These are phyloP conservation scores for Platyura marginata DNA, from an alignment of 1,140 invertebrate species.

Conservation along the genomic window DNA sequence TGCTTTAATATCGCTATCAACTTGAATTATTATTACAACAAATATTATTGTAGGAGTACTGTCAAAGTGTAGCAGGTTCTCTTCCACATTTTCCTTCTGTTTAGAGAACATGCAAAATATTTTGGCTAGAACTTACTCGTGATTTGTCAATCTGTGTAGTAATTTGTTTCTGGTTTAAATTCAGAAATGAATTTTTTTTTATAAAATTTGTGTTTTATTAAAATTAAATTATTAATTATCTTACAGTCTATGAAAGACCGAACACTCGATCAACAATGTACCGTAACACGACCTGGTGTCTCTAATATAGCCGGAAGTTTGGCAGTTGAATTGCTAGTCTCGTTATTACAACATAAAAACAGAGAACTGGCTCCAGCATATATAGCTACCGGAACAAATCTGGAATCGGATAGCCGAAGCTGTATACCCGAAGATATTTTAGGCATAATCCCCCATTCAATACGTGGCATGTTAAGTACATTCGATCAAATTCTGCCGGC, in stretches of 20 bases:
- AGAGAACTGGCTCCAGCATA: slow-evolving; percentile 44
- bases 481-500: slow-evolving; percentile 67
- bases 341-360: slow-evolving; percentile 67
- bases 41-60: too few relatives aligned
- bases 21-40: too few relatives aligned
- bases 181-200: too few relatives aligned
- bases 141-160: too few relatives aligned
- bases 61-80: too few relatives aligned
- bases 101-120: too few relatives aligned
- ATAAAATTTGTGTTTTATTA: too few relatives aligned
- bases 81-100: too few relatives aligned
- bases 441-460: slow-evolving; percentile 83
- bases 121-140: too few relatives aligned
- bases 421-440: slow-evolving; percentile 43
- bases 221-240: slow-evolving; percentile 3
- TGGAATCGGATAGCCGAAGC: slow-evolving; percentile 16
- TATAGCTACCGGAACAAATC: slow-evolving; percentile 17
- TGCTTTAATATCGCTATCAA: too few relatives aligned
- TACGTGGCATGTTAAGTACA: slow-evolving; percentile 73
- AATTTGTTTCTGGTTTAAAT: too few relatives aligned
- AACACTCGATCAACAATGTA: slow-evolving; percentile 97
- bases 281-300: slow-evolving; percentile 88
- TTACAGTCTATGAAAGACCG: slow-evolving; percentile 74
- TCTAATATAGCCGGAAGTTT: slow-evolving; percentile 79
- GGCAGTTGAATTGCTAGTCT: slow-evolving; percentile 80